Evolutionary conservation across 2,113 vertebrate genomes (phyloP), one percentile per base, ranked within the genome.

Genomic region (Sylvilagus bachmani): DNA sequence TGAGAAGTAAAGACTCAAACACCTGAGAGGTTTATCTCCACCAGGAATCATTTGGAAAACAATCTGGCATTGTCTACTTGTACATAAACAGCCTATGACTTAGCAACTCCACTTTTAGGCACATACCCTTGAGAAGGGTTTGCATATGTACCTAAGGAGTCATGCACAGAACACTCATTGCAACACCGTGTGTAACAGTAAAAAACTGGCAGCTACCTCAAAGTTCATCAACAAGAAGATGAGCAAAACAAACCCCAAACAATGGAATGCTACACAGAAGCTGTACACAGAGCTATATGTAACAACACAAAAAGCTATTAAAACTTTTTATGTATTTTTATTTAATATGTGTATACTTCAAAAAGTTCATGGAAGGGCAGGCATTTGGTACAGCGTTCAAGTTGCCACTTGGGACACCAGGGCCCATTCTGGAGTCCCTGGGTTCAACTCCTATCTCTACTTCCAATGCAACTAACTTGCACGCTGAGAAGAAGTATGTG

Each of bases 21-120:
- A 69, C 44, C 38, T 17, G 79, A 55, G 31, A 36, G 55, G 31
- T 25, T 79, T 80, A 90, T 90, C 55, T 70, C 64, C 8, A 90
- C 9, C 53, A 90, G 27, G 29, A 90, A 90, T 13, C 21, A 90
- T 61, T 81, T 69, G 51, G 66, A 73, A 90, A 82, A 90, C 27
- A 71, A 90, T 71, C 33, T 81, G 77, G 51, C 53, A 90, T 61
- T 62, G 44, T n/a, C 21, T 33, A 69, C 11, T 61, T 22, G 22
- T 62, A 61, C 27, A 8, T 38, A 10, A 36, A 62, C 0, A 66
- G 44, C 6, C 5, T 61, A 67, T 38, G 33, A 80, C 25, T 33
- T 58, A 80, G 53, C 21, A 61, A 33, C 61, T 80, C 80, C 44
- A 67, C 29, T 84, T 67, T 69, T 51, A 67, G 64, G 81, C 66